Percentiles rank a stretch among this genome's conserved stretches.
Evolutionary conservation across 37 sponge, comb jelly and placozoan species (phyloP).

Genomic region (Cliona cf. orientalis): DNA sequence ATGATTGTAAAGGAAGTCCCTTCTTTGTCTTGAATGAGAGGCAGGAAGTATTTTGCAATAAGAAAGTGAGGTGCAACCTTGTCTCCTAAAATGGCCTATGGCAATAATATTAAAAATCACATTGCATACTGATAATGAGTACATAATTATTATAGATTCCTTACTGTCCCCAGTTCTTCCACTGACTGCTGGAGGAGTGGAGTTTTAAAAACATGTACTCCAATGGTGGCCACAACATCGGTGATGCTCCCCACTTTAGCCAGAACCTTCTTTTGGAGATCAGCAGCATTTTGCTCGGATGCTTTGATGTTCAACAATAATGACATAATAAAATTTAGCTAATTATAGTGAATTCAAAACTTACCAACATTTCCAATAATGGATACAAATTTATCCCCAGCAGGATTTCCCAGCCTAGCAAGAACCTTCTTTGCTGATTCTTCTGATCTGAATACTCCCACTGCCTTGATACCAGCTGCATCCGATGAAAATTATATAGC

Average conservation of each 20-base stretch:
- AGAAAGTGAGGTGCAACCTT: too few species aligned
- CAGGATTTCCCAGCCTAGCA: neutral
- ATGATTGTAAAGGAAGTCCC: conserved; percentile 4
- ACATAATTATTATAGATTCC: neutral
- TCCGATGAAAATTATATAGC: too few species aligned
- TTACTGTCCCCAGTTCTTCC: neutral
- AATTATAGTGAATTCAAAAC: neutral
- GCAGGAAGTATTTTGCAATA: too few species aligned
- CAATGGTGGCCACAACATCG: neutral
- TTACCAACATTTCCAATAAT: conserved; percentile 1
- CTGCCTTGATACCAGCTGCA: neutral
- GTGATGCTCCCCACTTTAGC: neutral
- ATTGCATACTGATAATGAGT: neutral
- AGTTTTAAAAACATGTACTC: neutral
- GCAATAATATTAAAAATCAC: too few species aligned
- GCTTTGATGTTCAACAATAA: neutral
- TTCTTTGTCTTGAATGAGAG: too few species aligned
- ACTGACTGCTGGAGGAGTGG: neutral
- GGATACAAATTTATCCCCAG: neutral
- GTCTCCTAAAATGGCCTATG: too few species aligned
- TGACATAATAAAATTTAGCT: neutral
- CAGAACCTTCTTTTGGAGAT: neutral
- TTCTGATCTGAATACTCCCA: neutral
- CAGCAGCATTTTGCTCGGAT: neutral
- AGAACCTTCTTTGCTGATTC: neutral